Evolutionary conservation across 2,888 invertebrate species (phyloP), one percentile per base, ranked within the genome.

Genomic region (Antitype chi): DNA sequence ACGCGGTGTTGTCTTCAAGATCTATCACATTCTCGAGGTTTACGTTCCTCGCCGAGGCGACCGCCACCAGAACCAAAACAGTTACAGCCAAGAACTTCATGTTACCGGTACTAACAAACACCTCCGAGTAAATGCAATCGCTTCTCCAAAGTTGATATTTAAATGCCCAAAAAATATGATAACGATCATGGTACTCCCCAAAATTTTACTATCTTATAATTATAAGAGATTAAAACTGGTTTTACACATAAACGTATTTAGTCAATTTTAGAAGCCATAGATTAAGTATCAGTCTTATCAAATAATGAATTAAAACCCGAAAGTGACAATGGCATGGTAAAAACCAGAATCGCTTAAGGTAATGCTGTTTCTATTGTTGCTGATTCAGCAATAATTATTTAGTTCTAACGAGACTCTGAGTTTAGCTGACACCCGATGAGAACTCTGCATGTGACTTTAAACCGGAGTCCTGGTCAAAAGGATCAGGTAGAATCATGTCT

Each of bases 1-100:
- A 88, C 1, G 89, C 90, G 4, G 89, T 85, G 67, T 77, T 85
- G n/a, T 78, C 67, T 60, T 86, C 85, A 20, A 79, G 53, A 23
- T 85, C 75, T 15, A 87, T 79, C 1, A 85, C 68, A 67, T 76
- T 74, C 59, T 77, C 74, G 38, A 78, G 69, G 66, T 85, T 60
- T 11, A 84, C 32, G 59, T 77, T 81, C 60, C 73, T 84, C 25
- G 82, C 82, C 47, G 73, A 80, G 13, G 79, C 82, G 1, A 84
- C 78, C 20, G 82, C 82, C 28, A 70, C 81, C n/a, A 90, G 71
- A 74, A 75, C 73, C 49, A 89, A 60, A 3, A 90, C 55, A 64
- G 85, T 66, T 20, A 85, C 43, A 32, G 38, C 69, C 2, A 82
- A 57, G 28, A 76, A 59, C 57, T 83, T 82, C 85, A 87, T 87